Conservation (phyloP, 2,797 vertebrate species). For the Cygnus olor region DNA sequence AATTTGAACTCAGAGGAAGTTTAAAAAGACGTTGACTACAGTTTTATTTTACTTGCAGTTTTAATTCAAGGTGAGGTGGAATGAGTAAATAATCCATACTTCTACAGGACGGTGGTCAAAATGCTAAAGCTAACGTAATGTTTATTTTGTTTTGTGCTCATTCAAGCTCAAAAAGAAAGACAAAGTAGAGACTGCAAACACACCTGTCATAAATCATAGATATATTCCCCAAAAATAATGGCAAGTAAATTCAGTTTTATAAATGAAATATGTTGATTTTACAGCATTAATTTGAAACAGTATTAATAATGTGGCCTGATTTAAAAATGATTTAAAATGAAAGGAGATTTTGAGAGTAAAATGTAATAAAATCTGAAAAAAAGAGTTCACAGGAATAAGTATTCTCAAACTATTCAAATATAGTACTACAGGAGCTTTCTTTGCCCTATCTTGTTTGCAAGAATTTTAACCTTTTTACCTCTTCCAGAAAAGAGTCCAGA, state of each 20-base stretch:
- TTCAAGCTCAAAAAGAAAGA: not conserved
- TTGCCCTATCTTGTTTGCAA: not conserved
- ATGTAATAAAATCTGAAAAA: not conserved
- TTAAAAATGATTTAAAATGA: not conserved
- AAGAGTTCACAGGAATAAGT: not conserved
- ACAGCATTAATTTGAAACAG: not conserved
- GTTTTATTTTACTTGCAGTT: not conserved
- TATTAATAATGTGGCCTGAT: not conserved
- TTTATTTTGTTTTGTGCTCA: slow-evolving; percentile 8
- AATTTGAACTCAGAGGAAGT: not conserved
- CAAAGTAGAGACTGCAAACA: not conserved
- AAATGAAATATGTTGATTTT: not conserved
- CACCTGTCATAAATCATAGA: not conserved
- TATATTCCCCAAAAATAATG: not conserved
- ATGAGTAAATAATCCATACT: not conserved
- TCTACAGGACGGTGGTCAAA: not conserved
- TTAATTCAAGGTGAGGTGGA: not conserved
- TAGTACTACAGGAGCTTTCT: not conserved
- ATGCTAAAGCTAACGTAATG: not conserved
- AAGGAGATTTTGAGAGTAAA: not conserved
- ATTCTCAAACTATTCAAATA: not conserved
- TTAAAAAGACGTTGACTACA: not conserved
- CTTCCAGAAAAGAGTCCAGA: not conserved
- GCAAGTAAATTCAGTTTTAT: not conserved
- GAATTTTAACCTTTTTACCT: not conserved